Evolutionary conservation across 2,888 invertebrate species (phyloP), one percentile per base, ranked within the genome.

Genomic region (Allolobophora icterica): DNA sequence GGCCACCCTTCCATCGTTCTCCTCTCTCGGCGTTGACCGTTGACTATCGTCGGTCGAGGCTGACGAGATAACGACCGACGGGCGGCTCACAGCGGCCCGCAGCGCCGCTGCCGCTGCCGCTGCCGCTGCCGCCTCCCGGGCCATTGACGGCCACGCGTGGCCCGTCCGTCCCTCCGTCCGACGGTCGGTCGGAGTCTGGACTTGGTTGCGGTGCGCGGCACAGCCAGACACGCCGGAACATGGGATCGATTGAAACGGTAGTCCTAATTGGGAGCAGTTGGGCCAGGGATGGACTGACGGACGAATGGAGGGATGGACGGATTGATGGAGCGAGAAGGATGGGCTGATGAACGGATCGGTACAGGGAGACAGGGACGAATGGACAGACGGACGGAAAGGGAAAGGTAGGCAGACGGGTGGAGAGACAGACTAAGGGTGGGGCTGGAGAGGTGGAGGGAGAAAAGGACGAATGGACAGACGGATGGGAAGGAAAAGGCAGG

Each of bases 231-330:
- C 71, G 71, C 11, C 71, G 30, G 71, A 71, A n/a, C 30, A 71
- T 71, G 71, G 71, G 71, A 71, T 71, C 71, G 71, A 71, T 71
- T 71, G 30, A 71, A 71, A 17, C 30, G 71, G 71, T 71, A 5
- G 71, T n/a, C 71, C 30, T 71, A 71, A 71, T 71, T 71, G 71
- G 71, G 71, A 71, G 71, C 71, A 71, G 71, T 71, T 71, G 71
- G 71, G 17, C 71, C 71, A 71, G n/a, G 30, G 71, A n/a, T 71
- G 71, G 71, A 71, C 71, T 71, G 71, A 71, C 71, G 71, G 71
- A 71, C n/a, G 71, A 71, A 71, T 71, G 71, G n/a, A 71, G n/a
- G 71, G n/a, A 71, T 6, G 71, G 71, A n/a, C 71, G n/a, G 71
- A 52, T 52, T 52, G 52, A 71, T 71, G 71, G 71, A 71, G 71